Conservation (phyloP, 2,113 vertebrate species). For the Psammodynastes pulverulentus region DNA sequence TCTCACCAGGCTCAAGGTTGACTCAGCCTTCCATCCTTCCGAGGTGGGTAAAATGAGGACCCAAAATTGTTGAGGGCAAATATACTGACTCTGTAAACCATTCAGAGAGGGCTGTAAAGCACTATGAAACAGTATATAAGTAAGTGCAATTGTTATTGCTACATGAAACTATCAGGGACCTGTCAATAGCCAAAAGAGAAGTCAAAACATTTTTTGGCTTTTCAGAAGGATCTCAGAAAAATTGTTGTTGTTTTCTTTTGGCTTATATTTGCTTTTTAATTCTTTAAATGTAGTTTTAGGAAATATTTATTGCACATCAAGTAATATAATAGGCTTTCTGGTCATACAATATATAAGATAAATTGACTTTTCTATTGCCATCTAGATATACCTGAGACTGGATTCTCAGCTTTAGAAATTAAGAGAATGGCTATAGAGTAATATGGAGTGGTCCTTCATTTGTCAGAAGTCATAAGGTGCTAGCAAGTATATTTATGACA, state of each 20-base stretch:
- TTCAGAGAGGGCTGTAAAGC: too few species aligned
- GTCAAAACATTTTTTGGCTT: neutral
- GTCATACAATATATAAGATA: neutral
- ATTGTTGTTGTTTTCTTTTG: too few species aligned
- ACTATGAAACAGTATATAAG: too few species aligned
- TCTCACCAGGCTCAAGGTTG: too few species aligned
- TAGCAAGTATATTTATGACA: neutral
- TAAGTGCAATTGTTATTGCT: too few species aligned
- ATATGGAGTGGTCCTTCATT: neutral
- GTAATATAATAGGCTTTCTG: neutral
- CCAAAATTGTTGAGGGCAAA: too few species aligned
- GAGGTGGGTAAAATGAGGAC: too few species aligned
- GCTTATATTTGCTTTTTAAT: neutral
- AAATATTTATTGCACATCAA: neutral
- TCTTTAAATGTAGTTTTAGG: neutral
- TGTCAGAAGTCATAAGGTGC: neutral
- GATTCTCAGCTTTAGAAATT: neutral
- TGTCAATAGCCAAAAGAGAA: neutral
- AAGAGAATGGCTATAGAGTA: neutral
- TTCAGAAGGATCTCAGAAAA: neutral
- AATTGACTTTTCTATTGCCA: neutral
- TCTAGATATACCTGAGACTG: neutral
- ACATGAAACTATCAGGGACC: neutral
- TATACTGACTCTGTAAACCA: too few species aligned
- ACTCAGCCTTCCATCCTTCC: too few species aligned